Percentiles rank a stretch among this genome's conserved stretches.
Evolutionary conservation across 2,888 invertebrate genomes (phyloP).

Genomic region (Mimachlamys varia): DNA sequence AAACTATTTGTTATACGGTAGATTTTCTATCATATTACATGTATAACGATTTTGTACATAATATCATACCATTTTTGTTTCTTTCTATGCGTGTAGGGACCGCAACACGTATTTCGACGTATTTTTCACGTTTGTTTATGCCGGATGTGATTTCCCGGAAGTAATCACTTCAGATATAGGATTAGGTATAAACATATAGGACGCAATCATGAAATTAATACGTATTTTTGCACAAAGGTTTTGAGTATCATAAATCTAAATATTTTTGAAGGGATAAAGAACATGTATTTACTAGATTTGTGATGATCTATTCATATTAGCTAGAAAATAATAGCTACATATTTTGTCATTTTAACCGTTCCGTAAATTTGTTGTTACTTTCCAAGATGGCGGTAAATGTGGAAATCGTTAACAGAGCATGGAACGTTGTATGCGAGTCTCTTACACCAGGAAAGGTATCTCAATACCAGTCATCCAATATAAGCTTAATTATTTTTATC

Average conservation of each 20-base stretch:
- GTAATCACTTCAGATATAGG: not conserved
- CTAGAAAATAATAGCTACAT: not conserved
- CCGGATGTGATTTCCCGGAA: not conserved
- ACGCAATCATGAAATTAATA: not conserved
- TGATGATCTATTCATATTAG: not conserved
- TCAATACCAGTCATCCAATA: too few species aligned
- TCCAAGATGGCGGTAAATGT: conserved; percentile 67
- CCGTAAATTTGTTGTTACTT: not conserved
- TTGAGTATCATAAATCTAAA: not conserved
- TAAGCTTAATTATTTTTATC: too few species aligned
- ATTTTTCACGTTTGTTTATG: not conserved
- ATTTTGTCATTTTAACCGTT: not conserved
- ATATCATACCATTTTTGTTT: not conserved
- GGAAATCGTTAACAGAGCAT: conserved; percentile 64
- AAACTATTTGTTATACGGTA: too few species aligned
- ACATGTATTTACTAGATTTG: not conserved
- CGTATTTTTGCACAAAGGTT: not conserved
- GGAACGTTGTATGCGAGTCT: conserved; percentile 63
- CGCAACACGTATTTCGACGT: too few species aligned
- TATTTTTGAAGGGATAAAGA: not conserved
- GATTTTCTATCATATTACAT: too few species aligned
- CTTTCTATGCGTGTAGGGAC: not conserved
- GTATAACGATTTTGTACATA: too few species aligned
- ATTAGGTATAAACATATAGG: not conserved
- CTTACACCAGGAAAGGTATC: conserved; percentile 59